A percentile compares a stretch with the other conserved stretches of the same genome.
Evolutionary conservation across 2,113 vertebrate species (phyloP).

Genomic region (Callionymus lyra): DNA sequence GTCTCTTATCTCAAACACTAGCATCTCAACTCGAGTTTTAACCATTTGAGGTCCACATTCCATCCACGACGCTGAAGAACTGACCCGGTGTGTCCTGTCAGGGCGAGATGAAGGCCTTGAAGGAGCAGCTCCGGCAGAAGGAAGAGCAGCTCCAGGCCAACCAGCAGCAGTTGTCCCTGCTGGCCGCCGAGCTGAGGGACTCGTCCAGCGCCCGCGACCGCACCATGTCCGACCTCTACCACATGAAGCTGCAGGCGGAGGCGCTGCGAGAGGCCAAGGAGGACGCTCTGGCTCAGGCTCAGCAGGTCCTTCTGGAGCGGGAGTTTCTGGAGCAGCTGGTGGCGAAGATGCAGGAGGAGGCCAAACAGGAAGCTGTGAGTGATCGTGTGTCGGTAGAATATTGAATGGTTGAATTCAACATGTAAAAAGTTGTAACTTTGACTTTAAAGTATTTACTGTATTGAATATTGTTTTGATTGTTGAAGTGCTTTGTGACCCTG

Average conservation of each 20-base stretch:
- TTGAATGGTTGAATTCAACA: no score
- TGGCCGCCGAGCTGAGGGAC: conserved; percentile 85
- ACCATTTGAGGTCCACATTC: no score
- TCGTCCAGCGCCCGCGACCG: conserved; percentile 84
- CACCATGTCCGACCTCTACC: conserved; percentile 89
- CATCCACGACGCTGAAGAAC: no score
- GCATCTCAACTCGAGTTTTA: no score
- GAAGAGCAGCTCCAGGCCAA: conserved; percentile 90
- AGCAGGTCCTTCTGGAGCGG: conserved; percentile 65
- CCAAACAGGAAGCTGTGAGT: conserved; percentile 75
- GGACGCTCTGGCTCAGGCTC: conserved; percentile 70
- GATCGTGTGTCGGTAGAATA: no score
- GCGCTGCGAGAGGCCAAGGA: conserved; percentile 64
- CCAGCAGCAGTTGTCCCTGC: conserved; percentile 79
- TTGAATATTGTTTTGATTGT: no score
- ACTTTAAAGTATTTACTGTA: no score
- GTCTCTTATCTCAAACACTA: no score
- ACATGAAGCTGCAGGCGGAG: conserved; percentile 76
- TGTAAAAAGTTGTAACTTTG: no score
- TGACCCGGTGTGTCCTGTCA: conserved; percentile 27
- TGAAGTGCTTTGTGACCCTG: no score
- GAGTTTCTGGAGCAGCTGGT: conserved; percentile 57
- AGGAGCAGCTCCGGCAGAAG: conserved; percentile 87
- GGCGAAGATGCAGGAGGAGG: conserved; percentile 62
- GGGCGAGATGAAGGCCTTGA: conserved; percentile 77